phyloP scores from a whole-genome alignment of 2,797 vertebrate genomes.

The Masticophis lateralis region DNA sequence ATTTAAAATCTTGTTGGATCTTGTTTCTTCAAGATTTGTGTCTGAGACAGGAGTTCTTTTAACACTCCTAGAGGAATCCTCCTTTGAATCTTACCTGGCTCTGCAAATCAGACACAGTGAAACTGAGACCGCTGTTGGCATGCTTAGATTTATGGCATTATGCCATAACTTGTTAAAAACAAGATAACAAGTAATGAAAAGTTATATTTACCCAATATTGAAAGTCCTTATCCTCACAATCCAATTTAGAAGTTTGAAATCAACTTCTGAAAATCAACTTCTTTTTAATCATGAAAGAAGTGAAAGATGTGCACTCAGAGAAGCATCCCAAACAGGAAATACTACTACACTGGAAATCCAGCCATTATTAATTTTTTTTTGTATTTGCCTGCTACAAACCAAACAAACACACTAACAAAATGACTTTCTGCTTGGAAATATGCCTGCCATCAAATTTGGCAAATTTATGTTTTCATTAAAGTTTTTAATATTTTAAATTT shows the following conservation, averaged over 20 bases:
- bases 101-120: not conserved
- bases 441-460: not conserved
- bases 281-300: not conserved
- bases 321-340: not conserved
- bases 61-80: too few relatives aligned
- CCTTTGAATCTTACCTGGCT: too few relatives aligned
- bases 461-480: not conserved
- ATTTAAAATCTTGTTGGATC: not conserved
- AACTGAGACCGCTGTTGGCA: not conserved
- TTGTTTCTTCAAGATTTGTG: not conserved
- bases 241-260: not conserved
- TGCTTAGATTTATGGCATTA: not conserved
- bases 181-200: not conserved
- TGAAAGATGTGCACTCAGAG: not conserved
- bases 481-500: not conserved
- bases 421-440: not conserved
- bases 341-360: not conserved
- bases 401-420: not conserved
- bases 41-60: not conserved
- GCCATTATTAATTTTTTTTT: not conserved
- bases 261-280: not conserved
- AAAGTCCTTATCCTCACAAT: not conserved
- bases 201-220: not conserved
- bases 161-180: not conserved
- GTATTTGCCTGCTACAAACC: not conserved